Evolutionary conservation across 2,797 vertebrate species (phyloP).

Genomic region (Acanthiza pusilla): DNA sequence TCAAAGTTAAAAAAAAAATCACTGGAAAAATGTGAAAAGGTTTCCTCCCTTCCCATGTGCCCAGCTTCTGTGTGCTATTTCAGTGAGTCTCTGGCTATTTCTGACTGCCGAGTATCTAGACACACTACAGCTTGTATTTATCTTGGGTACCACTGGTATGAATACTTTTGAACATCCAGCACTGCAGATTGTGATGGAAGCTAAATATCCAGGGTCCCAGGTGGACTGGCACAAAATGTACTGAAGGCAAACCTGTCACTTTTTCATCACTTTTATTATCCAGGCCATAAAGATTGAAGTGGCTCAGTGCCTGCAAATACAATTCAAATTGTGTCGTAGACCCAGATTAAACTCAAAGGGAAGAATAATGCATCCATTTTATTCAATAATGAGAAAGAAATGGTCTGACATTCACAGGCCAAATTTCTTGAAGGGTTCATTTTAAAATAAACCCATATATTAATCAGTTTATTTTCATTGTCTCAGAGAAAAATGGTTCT

Average conservation of each 20-base stretch:
- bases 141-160: not conserved
- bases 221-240: not conserved
- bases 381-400: not conserved
- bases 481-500: not conserved
- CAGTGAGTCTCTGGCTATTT: not conserved
- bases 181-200: not conserved
- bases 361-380: not conserved
- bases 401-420: not conserved
- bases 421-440: not conserved
- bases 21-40: not conserved
- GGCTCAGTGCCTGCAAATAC: not conserved
- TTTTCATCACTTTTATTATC: not conserved
- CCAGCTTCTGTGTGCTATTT: not conserved
- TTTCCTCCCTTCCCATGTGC: not conserved
- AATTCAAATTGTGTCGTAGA: not conserved
- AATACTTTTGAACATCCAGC: not conserved
- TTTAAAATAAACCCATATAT: not conserved
- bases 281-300: not conserved
- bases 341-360: not conserved
- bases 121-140: not conserved
- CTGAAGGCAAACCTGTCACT: not conserved
- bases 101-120: not conserved
- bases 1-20: not conserved
- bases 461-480: conserved; percentile 13
- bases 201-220: not conserved